Evolutionary conservation across 2,113 vertebrate species (phyloP).

Genomic region (Sorex fumeus): DNA sequence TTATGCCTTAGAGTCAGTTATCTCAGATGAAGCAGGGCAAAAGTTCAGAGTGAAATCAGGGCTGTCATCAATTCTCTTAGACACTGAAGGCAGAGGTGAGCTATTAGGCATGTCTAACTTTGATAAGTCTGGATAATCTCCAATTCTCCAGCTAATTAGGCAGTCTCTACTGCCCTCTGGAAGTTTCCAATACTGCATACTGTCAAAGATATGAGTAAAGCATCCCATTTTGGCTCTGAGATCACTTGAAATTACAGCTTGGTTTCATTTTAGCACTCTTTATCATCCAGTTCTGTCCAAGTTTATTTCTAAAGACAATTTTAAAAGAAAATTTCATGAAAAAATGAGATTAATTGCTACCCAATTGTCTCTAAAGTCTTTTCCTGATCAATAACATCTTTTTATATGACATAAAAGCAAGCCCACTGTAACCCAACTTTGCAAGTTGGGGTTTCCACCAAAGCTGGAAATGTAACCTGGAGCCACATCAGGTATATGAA

Average conservation of each 20-base stretch:
- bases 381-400: conserved; percentile 60
- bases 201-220: conserved; percentile 71
- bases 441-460: background rate
- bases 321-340: conserved; percentile 61
- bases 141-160: conserved; percentile 60
- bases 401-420: conserved; percentile 46
- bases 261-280: conserved; percentile 59
- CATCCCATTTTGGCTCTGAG: conserved; percentile 55
- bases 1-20: conserved; percentile 43
- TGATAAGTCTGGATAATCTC: conserved; percentile 27
- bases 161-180: conserved; percentile 44
- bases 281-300: conserved; percentile 54
- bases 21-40: conserved; percentile 5
- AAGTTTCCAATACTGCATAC: conserved; percentile 47
- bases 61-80: conserved; percentile 42
- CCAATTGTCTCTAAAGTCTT: conserved; percentile 49
- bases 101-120: conserved; percentile 34
- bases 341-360: conserved; percentile 51
- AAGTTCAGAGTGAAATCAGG: conserved; percentile 58
- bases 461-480: background rate
- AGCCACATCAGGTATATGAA: background rate
- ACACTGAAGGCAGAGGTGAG: conserved; percentile 40
- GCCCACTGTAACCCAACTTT: background rate
- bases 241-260: conserved; percentile 59
- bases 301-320: conserved; percentile 61